Evolutionary conservation across 1,140 invertebrate genomes (phyloP).

Genomic region (Pachypsylla venusta): DNA sequence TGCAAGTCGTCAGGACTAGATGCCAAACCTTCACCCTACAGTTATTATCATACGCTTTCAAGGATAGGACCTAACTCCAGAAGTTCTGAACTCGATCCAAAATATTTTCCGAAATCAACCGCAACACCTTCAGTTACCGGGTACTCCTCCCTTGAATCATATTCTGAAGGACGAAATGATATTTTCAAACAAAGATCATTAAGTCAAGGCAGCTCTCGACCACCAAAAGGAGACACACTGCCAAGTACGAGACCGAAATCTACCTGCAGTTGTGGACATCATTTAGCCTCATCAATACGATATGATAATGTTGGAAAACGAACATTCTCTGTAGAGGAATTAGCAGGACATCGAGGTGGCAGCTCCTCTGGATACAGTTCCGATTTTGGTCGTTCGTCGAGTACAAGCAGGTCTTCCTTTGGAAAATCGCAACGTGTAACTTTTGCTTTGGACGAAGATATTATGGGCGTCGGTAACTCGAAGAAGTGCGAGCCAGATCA

Average conservation of each 20-base stretch:
- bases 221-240: slow-evolving; percentile 17
- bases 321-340: slow-evolving; percentile 25
- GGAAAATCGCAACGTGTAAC: slow-evolving; percentile 26
- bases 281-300: slow-evolving; percentile 16
- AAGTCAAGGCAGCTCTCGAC: slow-evolving; percentile 20
- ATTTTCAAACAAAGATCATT: slow-evolving; percentile 19
- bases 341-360: slow-evolving; percentile 18
- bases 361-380: not conserved
- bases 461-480: slow-evolving; percentile 18
- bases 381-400: not conserved
- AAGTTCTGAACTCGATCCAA: slow-evolving; percentile 8
- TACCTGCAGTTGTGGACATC: slow-evolving; percentile 24
- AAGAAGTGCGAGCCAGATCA: slow-evolving; percentile 4
- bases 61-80: slow-evolving; percentile 6
- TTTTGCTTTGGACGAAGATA: slow-evolving; percentile 25
- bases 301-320: slow-evolving; percentile 20
- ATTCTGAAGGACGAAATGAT: slow-evolving; percentile 26
- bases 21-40: slow-evolving; percentile 26
- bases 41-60: slow-evolving; percentile 11
- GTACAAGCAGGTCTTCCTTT: slow-evolving; percentile 21
- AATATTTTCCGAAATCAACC: slow-evolving; percentile 13
- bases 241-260: slow-evolving; percentile 22
- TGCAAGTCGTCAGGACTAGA: slow-evolving; percentile 16
- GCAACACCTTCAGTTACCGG: slow-evolving; percentile 15
- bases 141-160: slow-evolving; percentile 12